phyloP scores from a whole-genome alignment of 2,113 vertebrate genomes.

The Raja brachyura region DNA sequence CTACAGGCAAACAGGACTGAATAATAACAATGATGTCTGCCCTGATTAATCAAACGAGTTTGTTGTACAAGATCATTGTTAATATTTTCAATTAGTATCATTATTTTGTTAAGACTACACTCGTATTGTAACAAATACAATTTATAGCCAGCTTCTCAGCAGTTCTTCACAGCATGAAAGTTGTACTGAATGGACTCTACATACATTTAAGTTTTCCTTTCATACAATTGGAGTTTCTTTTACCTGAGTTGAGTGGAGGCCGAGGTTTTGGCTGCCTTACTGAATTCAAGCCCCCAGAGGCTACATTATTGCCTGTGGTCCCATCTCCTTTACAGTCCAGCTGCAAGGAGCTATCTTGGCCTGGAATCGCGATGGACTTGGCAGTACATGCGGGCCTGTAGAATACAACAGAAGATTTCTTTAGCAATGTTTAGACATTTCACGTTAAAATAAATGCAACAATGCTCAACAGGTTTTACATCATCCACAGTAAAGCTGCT shows the following conservation, averaged over 20 bases:
- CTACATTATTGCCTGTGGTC: conserved; percentile 52
- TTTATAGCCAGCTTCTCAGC: neutral
- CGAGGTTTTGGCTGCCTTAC: conserved; percentile 65
- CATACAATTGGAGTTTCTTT: neutral
- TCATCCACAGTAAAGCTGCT: too few species aligned
- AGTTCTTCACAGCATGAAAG: neutral
- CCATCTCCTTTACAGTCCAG: conserved; percentile 93
- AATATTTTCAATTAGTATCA: neutral
- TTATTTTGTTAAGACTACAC: neutral
- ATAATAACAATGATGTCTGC: neutral
- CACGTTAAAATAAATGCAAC: neutral
- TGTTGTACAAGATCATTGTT: neutral
- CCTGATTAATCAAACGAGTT: neutral
- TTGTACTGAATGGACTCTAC: too few species aligned
- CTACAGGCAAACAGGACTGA: neutral
- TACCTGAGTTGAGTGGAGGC: conserved; percentile 75
- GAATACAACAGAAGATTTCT: neutral
- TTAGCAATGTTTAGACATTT: neutral
- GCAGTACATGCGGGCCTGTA: conserved; percentile 70
- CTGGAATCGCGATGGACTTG: conserved; percentile 81
- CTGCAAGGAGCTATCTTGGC: conserved; percentile 83
- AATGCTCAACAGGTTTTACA: too few species aligned
- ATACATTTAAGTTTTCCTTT: neutral
- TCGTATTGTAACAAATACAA: neutral
- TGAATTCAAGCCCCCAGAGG: conserved; percentile 57